phyloP scores from a whole-genome alignment of 2,797 vertebrate genomes.

The Acipenser transmontanus region DNA sequence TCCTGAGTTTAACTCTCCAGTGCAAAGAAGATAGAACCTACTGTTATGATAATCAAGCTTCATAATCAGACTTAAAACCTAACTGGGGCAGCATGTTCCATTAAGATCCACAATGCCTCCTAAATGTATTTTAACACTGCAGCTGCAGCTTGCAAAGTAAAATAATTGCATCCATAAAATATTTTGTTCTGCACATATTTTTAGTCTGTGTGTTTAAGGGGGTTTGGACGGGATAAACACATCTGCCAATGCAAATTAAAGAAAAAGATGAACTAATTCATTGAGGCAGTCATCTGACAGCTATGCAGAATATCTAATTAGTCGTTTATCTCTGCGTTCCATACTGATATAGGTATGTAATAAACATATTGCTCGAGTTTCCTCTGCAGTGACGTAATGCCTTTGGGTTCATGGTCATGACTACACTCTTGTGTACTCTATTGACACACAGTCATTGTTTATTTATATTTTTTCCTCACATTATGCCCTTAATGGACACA shows the following conservation, averaged over 20 bases:
- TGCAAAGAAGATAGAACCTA: too few species aligned
- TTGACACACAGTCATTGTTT: too few species aligned
- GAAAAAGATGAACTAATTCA: constrained; percentile 6
- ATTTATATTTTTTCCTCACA: too few species aligned
- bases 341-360: constrained; percentile 4
- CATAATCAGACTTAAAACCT: too few species aligned
- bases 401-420: not conserved
- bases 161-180: constrained; percentile 2
- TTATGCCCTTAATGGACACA: too few species aligned
- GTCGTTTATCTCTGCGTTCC: not conserved
- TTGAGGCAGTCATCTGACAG: constrained; percentile 3
- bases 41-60: too few species aligned
- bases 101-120: too few species aligned
- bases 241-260: constrained; percentile 7
- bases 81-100: too few species aligned
- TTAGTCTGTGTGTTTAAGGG: not conserved
- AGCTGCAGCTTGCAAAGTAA: not conserved
- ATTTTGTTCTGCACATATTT: not conserved
- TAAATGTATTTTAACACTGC: constrained; percentile 20
- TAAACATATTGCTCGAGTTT: constrained; percentile 2
- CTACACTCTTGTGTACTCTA: too few species aligned
- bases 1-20: too few species aligned
- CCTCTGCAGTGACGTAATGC: not conserved
- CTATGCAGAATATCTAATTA: constrained; percentile 1
- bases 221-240: not conserved